Conservation (phyloP, 2,113 vertebrate genomes). For the Chaenogobius annularis region DNA sequence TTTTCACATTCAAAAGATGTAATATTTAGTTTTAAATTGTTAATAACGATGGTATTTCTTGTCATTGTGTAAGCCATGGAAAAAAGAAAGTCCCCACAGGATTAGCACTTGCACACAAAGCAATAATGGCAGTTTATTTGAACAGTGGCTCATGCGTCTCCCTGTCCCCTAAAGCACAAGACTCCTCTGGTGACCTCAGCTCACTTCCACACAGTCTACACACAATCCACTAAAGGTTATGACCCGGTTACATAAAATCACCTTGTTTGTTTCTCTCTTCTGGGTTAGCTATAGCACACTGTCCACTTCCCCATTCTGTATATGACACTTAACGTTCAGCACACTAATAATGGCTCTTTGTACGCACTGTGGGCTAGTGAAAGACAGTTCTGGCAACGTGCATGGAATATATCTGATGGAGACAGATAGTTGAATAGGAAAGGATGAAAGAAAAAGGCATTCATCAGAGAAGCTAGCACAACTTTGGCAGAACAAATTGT, state of each 20-base stretch:
- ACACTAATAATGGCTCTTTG: conserved; percentile 49
- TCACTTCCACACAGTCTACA: conserved; percentile 17
- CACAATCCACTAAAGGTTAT: conserved; percentile 25
- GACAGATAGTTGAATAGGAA: conserved; percentile 6
- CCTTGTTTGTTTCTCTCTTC: conserved; percentile 12
- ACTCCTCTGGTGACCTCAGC: conserved; percentile 18
- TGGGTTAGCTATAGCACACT: not conserved
- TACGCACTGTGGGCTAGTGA: conserved; percentile 26
- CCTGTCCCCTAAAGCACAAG: conserved; percentile 20
- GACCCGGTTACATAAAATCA: conserved; percentile 51
- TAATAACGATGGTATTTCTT: no score
- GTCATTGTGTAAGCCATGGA: no score
- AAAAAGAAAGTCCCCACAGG: not conserved
- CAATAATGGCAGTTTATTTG: not conserved
- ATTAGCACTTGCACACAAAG: not conserved
- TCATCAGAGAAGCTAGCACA: not conserved
- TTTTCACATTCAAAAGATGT: no score
- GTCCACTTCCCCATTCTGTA: conserved; percentile 37
- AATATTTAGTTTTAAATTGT: no score
- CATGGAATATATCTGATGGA: conserved; percentile 33
- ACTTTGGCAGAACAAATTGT: conserved; percentile 13
- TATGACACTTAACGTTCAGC: conserved; percentile 46
- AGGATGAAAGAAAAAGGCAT: conserved; percentile 18
- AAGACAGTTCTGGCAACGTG: conserved; percentile 39
- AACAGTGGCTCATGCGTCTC: conserved; percentile 18